Conservation (phyloP, 64 coral and sea anemone genomes). For the Pocillopora verrucosa region DNA sequence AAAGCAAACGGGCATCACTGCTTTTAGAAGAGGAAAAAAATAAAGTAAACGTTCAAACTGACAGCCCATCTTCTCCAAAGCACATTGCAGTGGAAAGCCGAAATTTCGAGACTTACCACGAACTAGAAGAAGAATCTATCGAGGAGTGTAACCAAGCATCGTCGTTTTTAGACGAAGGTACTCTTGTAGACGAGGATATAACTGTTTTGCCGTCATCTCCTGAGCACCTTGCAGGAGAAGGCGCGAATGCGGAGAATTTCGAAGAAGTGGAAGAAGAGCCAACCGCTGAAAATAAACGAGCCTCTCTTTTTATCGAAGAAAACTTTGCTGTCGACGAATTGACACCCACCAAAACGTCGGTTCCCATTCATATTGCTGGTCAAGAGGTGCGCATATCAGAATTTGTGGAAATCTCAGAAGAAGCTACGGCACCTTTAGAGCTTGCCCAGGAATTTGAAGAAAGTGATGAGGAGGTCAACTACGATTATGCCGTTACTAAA, state of each 20-base stretch:
- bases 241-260: background rate
- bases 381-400: background rate
- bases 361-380: background rate
- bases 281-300: background rate
- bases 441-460: background rate
- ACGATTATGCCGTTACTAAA: background rate
- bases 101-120: conserved; percentile 2
- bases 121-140: background rate
- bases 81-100: background rate
- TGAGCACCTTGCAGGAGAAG: conserved; percentile 5
- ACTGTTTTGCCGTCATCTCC: background rate
- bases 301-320: background rate
- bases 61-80: conserved; percentile 15
- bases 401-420: background rate
- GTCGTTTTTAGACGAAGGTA: background rate
- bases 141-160: conserved; percentile 24
- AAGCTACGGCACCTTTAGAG: background rate
- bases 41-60: background rate
- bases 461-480: background rate
- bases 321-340: background rate
- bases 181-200: background rate
- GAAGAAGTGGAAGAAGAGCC: background rate
- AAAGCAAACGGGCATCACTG: conserved; percentile 12
- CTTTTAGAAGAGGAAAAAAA: background rate
- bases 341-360: background rate